Evolutionary conservation across 1,140 invertebrate genomes (phyloP).

Genomic region (Dryas iulia): DNA sequence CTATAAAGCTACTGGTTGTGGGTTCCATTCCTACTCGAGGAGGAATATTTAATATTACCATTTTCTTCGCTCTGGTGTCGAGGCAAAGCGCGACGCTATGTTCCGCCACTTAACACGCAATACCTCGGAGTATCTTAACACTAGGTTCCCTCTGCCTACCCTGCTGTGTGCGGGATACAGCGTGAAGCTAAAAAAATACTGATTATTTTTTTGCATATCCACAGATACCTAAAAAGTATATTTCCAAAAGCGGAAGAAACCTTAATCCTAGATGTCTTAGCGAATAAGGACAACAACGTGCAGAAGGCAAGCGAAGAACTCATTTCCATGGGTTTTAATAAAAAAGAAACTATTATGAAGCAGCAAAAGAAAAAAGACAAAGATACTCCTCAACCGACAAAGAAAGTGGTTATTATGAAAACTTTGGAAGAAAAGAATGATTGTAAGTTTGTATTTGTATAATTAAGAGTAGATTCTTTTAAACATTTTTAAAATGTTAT

Average conservation of each 20-base stretch:
- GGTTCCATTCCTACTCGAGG: too few relatives aligned
- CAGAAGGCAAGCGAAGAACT: conserved; percentile 91
- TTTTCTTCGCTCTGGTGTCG: too few relatives aligned
- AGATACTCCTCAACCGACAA: conserved; percentile 70
- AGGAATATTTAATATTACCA: too few relatives aligned
- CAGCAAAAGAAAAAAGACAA: conserved; percentile 79
- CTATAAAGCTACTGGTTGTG: too few relatives aligned
- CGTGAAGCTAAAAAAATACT: too few relatives aligned
- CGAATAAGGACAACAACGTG: conserved; percentile 93
- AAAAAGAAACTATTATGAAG: conserved; percentile 83
- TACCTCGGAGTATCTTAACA: too few relatives aligned
- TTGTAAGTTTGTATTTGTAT: conserved; percentile 81
- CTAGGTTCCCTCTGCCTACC: too few relatives aligned
- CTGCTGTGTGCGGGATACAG: too few relatives aligned
- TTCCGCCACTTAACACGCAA: too few relatives aligned
- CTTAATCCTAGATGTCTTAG: conserved; percentile 90
- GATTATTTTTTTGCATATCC: conserved; percentile 27
- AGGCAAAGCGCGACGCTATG: too few relatives aligned
- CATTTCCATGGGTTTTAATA: conserved; percentile 89
- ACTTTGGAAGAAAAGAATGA: conserved; percentile 87
- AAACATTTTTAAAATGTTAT: too few relatives aligned
- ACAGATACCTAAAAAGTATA: conserved; percentile 93
- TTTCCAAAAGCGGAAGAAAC: conserved; percentile 95
- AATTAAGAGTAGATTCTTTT: too few relatives aligned
- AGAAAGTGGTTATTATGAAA: conserved; percentile 81